These are phyloP conservation scores for Pelmatolapia mariae DNA, from an alignment of 2,113 vertebrate species.

Conservation along the genomic window DNA sequence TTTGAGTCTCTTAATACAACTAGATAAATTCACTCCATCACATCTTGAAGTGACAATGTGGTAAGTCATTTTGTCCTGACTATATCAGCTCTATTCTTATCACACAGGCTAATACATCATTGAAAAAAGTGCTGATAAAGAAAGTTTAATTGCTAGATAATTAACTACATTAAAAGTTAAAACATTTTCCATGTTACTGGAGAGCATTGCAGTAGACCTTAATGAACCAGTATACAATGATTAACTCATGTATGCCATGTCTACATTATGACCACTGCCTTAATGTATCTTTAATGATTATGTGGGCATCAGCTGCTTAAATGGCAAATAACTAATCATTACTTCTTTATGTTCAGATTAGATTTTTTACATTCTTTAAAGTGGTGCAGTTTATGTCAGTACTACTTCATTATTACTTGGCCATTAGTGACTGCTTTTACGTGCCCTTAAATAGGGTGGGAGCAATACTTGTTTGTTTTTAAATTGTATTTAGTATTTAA, in stretches of 20 bases:
- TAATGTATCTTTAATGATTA: background rate
- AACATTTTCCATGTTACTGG: background rate
- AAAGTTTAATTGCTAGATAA: background rate
- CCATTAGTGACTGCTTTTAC: background rate
- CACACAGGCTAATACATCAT: background rate
- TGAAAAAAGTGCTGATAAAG: background rate
- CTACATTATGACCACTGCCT: background rate
- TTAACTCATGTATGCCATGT: background rate
- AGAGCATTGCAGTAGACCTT: background rate
- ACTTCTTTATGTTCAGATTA: background rate
- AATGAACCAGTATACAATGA: background rate
- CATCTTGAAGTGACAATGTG: background rate
- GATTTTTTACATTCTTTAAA: background rate
- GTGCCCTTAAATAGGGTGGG: background rate
- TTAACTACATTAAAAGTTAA: background rate
- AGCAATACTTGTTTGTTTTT: background rate
- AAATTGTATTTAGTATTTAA: background rate
- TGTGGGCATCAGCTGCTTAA: background rate
- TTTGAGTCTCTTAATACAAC: slow-evolving; percentile 33
- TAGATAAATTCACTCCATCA: background rate
- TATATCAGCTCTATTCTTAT: background rate
- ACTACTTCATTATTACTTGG: background rate
- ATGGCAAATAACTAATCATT: background rate
- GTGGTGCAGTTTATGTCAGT: background rate
- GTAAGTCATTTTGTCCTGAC: background rate